Evolutionary conservation across 1,140 invertebrate species (phyloP), one percentile per base, ranked within the genome.

Genomic region (Drosophila pachea): DNA sequence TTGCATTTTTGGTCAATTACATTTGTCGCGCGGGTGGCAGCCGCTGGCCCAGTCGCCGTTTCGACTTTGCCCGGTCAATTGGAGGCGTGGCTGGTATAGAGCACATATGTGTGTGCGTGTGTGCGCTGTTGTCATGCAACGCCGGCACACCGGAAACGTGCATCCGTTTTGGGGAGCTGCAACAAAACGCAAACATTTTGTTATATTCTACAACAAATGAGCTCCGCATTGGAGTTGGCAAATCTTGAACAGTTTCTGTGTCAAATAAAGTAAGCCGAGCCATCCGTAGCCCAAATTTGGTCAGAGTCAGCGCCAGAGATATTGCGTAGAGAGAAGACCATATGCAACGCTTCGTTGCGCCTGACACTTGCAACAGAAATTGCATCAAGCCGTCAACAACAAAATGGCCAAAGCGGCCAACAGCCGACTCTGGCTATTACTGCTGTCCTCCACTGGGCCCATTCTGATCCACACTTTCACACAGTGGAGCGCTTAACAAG

Each of bases 1-100:
- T 79, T 71, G 73, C 73, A 84, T 83, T 73, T 82, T 83, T 83
- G 79, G 79, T 83, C 79, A 83, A 84, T 83, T 83, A 73, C 65
- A 72, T 53, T 78, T 74, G 76, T 83, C 79, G 79, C 79, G 79
- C 79, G 73, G 79, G 64, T 72, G 77, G 72, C 63, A 61, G 42
- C 45, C 35, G 16, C 35, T 47, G 48, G 33, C 49, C 16, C 36
- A 65, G 53, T 56, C 45, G 47, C 0, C 47, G 36, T 43, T 14
- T 31, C 59, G 49, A 55, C 45, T 65, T 49, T 32, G 48, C 11
- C 22, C 52, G 71, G 70, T 72, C 71, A 74, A 70, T 52, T 36
- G 58, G 77, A 67, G 74, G 78, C 74, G 74, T 76, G 65, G 73
- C 59, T 55, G 48, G 31, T 43, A 8, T 54, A 43, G 49, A 42